Base-by-base conservation (phyloP, 2,797 vertebrate species). In the Trematomus bernacchii region DNA sequence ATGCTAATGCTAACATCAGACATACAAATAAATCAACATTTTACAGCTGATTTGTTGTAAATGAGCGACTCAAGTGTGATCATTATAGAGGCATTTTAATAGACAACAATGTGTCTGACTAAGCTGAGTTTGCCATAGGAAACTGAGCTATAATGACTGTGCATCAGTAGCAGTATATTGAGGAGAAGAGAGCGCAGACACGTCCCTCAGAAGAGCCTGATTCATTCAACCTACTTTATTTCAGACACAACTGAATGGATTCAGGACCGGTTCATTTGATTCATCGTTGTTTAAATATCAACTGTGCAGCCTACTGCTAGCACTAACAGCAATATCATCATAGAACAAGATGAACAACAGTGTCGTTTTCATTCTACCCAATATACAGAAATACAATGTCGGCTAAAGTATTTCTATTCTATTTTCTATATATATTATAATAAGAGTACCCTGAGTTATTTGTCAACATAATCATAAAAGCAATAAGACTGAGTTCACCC, bases 241-340 rank as follows among this genome's bases (percentile, higher is more conserved):
- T 73, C 64, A 63, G 58, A 83, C 51, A 60, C 67, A 71, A 65
- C 7, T 57, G 53, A 76, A 66, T 51, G 27, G 4, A 60, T 79
- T 83, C 19, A 51, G 23, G 12, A 40, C 21, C 2, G 2, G 7
- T 68, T 75, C 53, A 77, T 63, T 82, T 71, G 18, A 83, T 80
- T 76, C 21, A 70, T 70, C 33, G 71, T 53, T 66, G 47, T 61
- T 69, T 59, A 70, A 79, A 87, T 77, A 61, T 65, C 53, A 73
- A 21, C 66, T 66, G 33, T 77, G 43, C 81, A 73, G 75, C 69
- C 33, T 11, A 2, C 2, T 69, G 50, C 16, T 10, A 37, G 9
- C 40, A 47, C 21, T 55, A 47, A 61, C 19, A 13, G 27, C 16
- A 71, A 21, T 66, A 64, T 62, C 67, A 55, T 6, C 61, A 46